Conservation (phyloP, 2,797 vertebrate genomes). For the Zalophus californianus region DNA sequence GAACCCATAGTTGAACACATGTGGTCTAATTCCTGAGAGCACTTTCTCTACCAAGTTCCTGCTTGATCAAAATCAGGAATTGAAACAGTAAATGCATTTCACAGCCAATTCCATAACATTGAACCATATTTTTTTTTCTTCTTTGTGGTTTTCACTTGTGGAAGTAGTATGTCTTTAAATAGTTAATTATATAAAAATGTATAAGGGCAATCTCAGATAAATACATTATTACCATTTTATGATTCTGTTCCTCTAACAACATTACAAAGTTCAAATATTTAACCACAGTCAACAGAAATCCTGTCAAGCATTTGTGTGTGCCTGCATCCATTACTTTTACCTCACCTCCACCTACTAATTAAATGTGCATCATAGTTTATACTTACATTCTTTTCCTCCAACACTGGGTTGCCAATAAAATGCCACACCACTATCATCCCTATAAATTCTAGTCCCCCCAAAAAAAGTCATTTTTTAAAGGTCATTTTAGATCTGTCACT, state of each 20-base stretch:
- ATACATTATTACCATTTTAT: not conserved
- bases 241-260: not conserved
- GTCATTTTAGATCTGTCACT: conserved; percentile 39
- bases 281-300: not conserved
- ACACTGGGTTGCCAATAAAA: not conserved
- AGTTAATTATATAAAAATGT: not conserved
- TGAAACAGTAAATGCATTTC: not conserved
- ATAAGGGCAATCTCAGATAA: not conserved
- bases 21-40: not conserved
- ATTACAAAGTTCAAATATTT: conserved; percentile 25
- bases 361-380: not conserved
- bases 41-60: not conserved
- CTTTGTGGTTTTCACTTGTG: not conserved
- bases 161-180: not conserved
- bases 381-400: not conserved
- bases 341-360: not conserved
- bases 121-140: not conserved
- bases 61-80: not conserved
- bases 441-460: not conserved
- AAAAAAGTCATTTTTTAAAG: too few species aligned
- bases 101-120: not conserved
- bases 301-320: not conserved
- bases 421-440: not conserved
- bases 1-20: not conserved
- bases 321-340: conserved; percentile 19